Evolutionary conservation across 2,113 vertebrate genomes (phyloP).

Genomic region (Hucho hucho): DNA sequence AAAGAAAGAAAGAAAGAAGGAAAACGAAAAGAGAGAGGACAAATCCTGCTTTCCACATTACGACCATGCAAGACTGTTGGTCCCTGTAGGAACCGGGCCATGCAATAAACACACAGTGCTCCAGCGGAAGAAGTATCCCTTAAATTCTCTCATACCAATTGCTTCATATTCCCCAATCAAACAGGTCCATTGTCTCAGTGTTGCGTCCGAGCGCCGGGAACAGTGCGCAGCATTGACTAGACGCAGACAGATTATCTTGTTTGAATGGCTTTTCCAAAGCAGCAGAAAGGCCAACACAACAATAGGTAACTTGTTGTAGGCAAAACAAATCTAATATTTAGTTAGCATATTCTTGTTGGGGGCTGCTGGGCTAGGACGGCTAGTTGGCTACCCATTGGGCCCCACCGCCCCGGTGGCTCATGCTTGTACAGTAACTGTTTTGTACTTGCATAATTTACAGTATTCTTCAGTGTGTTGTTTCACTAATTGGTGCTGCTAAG

Average conservation of each 20-base stretch:
- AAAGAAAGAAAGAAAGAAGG: background rate
- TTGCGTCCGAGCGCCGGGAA: slow-evolving; percentile 48
- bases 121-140: slow-evolving; percentile 48
- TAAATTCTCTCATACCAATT: slow-evolving; percentile 57
- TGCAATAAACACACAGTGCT: slow-evolving; percentile 25
- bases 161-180: slow-evolving; percentile 69
- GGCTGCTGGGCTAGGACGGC: background rate
- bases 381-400: slow-evolving; percentile 32
- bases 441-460: slow-evolving; percentile 66
- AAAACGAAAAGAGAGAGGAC: background rate
- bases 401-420: background rate
- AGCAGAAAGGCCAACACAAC: slow-evolving; percentile 63
- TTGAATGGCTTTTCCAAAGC: slow-evolving; percentile 71
- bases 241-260: slow-evolving; percentile 72
- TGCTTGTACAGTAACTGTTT: slow-evolving; percentile 62
- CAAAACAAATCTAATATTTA: slow-evolving; percentile 69
- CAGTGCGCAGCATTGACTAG: slow-evolving; percentile 60
- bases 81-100: background rate
- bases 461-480: slow-evolving; percentile 38
- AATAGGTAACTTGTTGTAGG: slow-evolving; percentile 74
- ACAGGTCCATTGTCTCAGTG: slow-evolving; percentile 66
- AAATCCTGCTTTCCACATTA: slow-evolving; percentile 25
- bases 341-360: slow-evolving; percentile 57
- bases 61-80: slow-evolving; percentile 8
- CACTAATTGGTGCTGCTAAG: slow-evolving; percentile 61